phyloP scores from a whole-genome alignment of 2,113 vertebrate genomes.

The Oreotrochilus melanogaster region DNA sequence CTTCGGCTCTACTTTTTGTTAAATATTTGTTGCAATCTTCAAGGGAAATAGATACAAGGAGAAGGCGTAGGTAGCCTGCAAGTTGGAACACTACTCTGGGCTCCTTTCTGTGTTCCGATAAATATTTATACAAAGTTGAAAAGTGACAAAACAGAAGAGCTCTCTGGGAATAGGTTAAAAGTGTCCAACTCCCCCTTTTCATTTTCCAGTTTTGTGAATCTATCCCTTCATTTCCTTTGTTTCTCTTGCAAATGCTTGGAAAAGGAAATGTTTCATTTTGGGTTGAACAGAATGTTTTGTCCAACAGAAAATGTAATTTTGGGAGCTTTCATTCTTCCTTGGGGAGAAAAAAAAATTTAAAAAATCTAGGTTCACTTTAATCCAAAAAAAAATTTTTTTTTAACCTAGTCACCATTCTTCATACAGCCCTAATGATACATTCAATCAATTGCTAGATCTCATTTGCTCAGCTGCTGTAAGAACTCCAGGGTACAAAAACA shows the following conservation, averaged over 20 bases:
- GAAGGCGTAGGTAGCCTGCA: background rate
- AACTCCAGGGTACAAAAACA: background rate
- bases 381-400: background rate
- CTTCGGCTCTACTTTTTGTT: background rate
- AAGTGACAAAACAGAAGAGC: constrained; percentile 14
- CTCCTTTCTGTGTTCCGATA: constrained; percentile 2
- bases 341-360: background rate
- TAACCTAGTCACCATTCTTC: background rate
- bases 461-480: background rate
- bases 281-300: background rate
- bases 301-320: background rate
- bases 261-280: background rate
- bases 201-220: constrained; percentile 4
- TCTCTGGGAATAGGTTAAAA: constrained; percentile 10
- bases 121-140: constrained; percentile 31
- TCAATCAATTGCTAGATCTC: background rate
- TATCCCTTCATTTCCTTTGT: background rate
- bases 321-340: background rate
- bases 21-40: background rate
- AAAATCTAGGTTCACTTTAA: background rate
- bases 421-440: background rate
- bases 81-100: background rate
- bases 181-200: background rate
- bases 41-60: background rate
- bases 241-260: constrained; percentile 14